These are phyloP conservation scores for Empidonax alnorum DNA, from an alignment of 2,113 vertebrate genomes.

Conservation along the genomic window DNA sequence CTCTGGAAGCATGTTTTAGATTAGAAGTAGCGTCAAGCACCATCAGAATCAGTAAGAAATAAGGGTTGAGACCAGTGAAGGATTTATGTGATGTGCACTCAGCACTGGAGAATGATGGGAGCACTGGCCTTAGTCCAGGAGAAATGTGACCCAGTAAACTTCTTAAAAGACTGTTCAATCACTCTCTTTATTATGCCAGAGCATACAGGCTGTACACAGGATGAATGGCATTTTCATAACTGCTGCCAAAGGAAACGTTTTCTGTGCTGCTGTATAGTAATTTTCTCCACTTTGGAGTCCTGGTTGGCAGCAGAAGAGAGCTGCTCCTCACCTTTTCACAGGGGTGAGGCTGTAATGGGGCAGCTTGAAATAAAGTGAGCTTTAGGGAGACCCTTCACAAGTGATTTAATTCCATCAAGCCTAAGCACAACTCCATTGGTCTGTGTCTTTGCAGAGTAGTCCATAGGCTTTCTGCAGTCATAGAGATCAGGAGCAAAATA, in stretches of 20 bases:
- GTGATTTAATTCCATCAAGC: background rate
- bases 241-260: slow-evolving; percentile 53
- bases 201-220: background rate
- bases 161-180: slow-evolving; percentile 28
- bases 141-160: slow-evolving; percentile 68
- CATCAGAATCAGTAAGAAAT: background rate
- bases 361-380: background rate
- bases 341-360: background rate
- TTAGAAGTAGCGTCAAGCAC: background rate
- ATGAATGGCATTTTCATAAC: slow-evolving; percentile 50
- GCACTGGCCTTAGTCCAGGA: background rate
- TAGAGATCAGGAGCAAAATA: background rate
- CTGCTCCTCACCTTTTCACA: background rate
- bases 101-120: slow-evolving; percentile 26
- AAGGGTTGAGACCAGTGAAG: background rate
- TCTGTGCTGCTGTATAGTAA: background rate
- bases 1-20: background rate
- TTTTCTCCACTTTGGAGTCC: slow-evolving; percentile 1
- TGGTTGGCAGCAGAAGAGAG: background rate
- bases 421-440: background rate
- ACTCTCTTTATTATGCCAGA: slow-evolving; percentile 29
- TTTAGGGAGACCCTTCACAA: background rate
- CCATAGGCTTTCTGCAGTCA: background rate
- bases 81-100: background rate
- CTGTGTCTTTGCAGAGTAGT: background rate